Percentiles rank a stretch among this genome's conserved stretches.
Evolutionary conservation across 2,113 vertebrate species (phyloP).

Genomic region (Pteropus alecto): DNA sequence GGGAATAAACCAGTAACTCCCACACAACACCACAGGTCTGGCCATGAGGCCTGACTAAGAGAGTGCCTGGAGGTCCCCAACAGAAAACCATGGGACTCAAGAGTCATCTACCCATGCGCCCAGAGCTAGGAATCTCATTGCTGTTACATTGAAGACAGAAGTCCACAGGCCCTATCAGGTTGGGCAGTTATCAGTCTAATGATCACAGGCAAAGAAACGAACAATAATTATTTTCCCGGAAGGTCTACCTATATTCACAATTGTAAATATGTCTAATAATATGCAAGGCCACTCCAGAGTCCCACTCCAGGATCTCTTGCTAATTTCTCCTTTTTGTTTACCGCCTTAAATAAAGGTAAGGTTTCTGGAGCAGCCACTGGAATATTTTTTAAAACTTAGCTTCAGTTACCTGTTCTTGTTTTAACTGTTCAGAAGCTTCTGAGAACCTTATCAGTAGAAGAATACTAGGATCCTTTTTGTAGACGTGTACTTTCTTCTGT

Average conservation of each 20-base stretch:
- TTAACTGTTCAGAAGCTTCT: background rate
- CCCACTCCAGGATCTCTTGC: background rate
- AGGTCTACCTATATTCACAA: background rate
- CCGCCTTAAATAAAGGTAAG: background rate
- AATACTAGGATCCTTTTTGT: background rate
- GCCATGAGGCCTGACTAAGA: background rate
- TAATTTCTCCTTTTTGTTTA: background rate
- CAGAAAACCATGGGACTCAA: background rate
- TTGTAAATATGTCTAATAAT: background rate
- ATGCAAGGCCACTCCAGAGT: background rate
- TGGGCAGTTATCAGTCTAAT: background rate
- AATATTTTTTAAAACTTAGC: background rate
- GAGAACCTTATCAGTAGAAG: background rate
- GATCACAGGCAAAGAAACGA: background rate
- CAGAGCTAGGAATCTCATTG: background rate
- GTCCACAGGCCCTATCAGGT: no score
- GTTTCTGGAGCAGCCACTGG: background rate
- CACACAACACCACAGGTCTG: background rate
- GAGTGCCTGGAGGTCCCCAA: accelerated
- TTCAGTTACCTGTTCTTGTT: constrained; percentile 16
- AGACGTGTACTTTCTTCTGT: background rate
- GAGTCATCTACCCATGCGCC: background rate
- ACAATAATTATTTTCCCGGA: background rate
- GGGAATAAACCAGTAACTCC: background rate
- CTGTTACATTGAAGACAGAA: background rate